phyloP scores from a whole-genome alignment of 2,113 vertebrate genomes.

The Danio rerio region GRCz12tu NC_133190.1:38167001-38167500 shows the following conservation, averaged over 20 bases:
- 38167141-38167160: no score
- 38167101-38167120: no score
- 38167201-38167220: neutral
- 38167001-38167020: no score
- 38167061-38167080: no score
- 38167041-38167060: no score
- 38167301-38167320: slow-evolving; percentile 49
- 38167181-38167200: neutral
- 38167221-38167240: neutral
- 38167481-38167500: neutral
- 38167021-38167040: no score
- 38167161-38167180: neutral
- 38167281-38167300: slow-evolving; percentile 39
- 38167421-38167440: neutral
- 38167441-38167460: neutral
- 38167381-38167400: slow-evolving; percentile 49
- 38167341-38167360: slow-evolving; percentile 60
- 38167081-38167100: no score
- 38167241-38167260: slow-evolving; percentile 5
- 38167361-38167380: slow-evolving; percentile 55
- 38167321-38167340: slow-evolving; percentile 59
- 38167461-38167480: slow-evolving; percentile 5
- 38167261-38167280: slow-evolving; percentile 41
- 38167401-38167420: slow-evolving; percentile 46
- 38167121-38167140: no score